Conservation (phyloP, 2,888 invertebrate species). For the Prosapia bicincta region DNA sequence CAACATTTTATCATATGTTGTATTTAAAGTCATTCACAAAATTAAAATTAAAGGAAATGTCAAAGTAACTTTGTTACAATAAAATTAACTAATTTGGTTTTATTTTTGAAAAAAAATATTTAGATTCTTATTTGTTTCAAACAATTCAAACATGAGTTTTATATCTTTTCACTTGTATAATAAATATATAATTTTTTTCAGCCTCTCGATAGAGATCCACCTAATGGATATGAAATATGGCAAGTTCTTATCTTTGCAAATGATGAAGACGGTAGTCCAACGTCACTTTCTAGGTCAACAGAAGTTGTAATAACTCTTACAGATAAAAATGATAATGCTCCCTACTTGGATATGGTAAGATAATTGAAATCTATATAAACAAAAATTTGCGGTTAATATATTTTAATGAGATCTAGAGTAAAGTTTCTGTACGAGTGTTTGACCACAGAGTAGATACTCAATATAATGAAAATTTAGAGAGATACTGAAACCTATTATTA, state of each 20-base stretch:
- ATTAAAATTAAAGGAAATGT: too few relatives aligned
- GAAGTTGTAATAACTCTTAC: slow-evolving; percentile 60
- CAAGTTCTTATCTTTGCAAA: slow-evolving; percentile 65
- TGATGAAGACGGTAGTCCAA: slow-evolving; percentile 66
- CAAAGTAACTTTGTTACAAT: too few relatives aligned
- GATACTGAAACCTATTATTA: too few relatives aligned
- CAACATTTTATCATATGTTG: too few relatives aligned
- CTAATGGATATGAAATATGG: slow-evolving; percentile 78
- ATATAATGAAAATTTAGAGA: too few relatives aligned
- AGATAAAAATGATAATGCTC: slow-evolving; percentile 95
- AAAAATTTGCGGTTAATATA: too few relatives aligned
- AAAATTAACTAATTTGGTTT: not conserved
- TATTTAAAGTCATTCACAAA: too few relatives aligned
- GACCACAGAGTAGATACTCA: too few relatives aligned
- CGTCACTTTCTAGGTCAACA: slow-evolving; percentile 55
- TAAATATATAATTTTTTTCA: slow-evolving; percentile 48
- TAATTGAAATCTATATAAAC: too few relatives aligned
- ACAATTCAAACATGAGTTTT: slow-evolving; percentile 4
- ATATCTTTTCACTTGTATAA: too few relatives aligned
- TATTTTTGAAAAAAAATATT: not conserved
- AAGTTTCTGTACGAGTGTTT: too few relatives aligned
- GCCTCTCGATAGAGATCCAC: slow-evolving; percentile 85
- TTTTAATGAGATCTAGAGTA: too few relatives aligned
- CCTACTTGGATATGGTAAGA: slow-evolving; percentile 72
- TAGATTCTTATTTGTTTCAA: not conserved